These are phyloP conservation scores for Stichodactyla helianthus DNA, from an alignment of 64 coral and sea anemone species.

Conservation along the genomic window DNA sequence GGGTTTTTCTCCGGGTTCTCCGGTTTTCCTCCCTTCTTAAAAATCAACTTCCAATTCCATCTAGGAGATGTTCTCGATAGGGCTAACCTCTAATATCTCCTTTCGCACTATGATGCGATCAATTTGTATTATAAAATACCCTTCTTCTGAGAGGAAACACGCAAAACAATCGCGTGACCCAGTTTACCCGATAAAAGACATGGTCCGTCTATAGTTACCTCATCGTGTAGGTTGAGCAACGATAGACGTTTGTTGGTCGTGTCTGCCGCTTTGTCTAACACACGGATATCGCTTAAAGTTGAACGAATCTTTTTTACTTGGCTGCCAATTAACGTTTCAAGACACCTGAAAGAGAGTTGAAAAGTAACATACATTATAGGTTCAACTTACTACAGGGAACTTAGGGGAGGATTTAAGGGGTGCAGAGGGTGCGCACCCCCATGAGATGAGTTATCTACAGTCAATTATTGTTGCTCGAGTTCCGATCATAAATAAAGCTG, in stretches of 20 bases:
- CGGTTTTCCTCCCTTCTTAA: too few relatives aligned
- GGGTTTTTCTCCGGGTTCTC: too few relatives aligned
- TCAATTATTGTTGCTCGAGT: too few relatives aligned
- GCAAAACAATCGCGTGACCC: background rate
- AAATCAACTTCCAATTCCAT: too few relatives aligned
- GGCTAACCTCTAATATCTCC: too few relatives aligned
- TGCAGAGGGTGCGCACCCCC: background rate
- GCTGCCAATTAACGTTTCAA: conserved; percentile 64
- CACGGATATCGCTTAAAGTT: conserved; percentile 73
- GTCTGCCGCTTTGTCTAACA: conserved; percentile 76
- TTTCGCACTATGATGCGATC: too few relatives aligned
- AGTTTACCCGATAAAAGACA: background rate
- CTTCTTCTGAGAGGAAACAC: background rate
- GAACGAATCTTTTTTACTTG: conserved; percentile 74
- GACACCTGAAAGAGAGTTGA: conserved; percentile 41
- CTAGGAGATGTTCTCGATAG: too few relatives aligned
- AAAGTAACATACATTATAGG: background rate
- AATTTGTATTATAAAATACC: too few relatives aligned
- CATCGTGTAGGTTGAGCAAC: conserved; percentile 53
- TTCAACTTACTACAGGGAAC: too few relatives aligned
- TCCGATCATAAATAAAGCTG: too few relatives aligned
- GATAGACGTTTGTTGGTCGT: conserved; percentile 68
- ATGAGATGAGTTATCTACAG: too few relatives aligned
- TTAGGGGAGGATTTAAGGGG: background rate
- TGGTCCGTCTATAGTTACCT: conserved; percentile 8